Evolutionary conservation across 2,113 vertebrate genomes (phyloP).

Genomic region (Poecilia latipinna): DNA sequence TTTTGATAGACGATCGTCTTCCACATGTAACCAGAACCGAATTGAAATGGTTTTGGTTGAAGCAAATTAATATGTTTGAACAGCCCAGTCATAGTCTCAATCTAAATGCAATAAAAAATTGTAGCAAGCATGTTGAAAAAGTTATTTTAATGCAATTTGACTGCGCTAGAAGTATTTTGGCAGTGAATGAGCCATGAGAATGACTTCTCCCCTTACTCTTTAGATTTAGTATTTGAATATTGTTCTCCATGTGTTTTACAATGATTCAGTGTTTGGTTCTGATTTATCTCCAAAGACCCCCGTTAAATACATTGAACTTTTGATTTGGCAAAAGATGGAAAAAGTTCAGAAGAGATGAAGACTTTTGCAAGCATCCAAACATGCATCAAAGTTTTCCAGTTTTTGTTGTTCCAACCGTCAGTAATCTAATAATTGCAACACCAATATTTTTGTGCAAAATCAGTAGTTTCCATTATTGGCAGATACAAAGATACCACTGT

Average conservation of each 20-base stretch:
- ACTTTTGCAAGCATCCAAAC: background rate
- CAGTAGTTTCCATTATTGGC: too few relatives aligned
- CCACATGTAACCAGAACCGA: background rate
- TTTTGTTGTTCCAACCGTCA: constrained; percentile 1
- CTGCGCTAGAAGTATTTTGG: too few relatives aligned
- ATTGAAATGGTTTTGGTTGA: background rate
- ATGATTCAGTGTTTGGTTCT: background rate
- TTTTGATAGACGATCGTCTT: background rate
- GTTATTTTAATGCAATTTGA: background rate
- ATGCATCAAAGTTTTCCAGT: background rate
- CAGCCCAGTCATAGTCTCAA: background rate
- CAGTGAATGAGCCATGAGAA: too few relatives aligned
- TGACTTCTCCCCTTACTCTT: too few relatives aligned
- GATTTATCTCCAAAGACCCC: background rate
- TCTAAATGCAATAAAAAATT: background rate
- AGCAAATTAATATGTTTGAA: background rate
- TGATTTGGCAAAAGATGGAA: too few relatives aligned
- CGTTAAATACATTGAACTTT: too few relatives aligned
- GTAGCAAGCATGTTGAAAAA: background rate
- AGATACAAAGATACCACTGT: background rate
- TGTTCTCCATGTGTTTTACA: background rate
- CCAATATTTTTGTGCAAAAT: too few relatives aligned
- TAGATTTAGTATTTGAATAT: too few relatives aligned
- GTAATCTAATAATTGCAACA: background rate
- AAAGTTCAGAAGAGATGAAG: background rate